A percentile compares a stretch with the other conserved stretches of the same genome.
Evolutionary conservation across 2,797 vertebrate genomes (phyloP).

Genomic region (Hephaestus fuliginosus): DNA sequence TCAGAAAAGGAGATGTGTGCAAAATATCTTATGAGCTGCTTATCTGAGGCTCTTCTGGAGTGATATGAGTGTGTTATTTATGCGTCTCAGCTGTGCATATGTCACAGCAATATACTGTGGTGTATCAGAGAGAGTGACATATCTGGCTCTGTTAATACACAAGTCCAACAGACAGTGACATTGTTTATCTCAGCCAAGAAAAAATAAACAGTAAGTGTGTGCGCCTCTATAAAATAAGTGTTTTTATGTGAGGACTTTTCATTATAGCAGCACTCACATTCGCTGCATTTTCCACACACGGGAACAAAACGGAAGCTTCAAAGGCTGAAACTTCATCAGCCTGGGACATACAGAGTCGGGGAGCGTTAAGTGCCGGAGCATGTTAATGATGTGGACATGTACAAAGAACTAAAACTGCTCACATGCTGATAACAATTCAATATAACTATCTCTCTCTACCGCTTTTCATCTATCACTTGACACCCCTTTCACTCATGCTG

Average conservation of each 20-base stretch:
- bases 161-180: conserved; percentile 19
- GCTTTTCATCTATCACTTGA: conserved; percentile 34
- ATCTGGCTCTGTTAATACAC: conserved; percentile 21
- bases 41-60: conserved; percentile 20
- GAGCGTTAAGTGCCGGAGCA: conserved; percentile 22
- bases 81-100: conserved; percentile 16
- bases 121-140: neutral
- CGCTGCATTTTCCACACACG: conserved; percentile 2
- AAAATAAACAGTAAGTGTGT: conserved; percentile 12
- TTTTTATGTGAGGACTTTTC: conserved; percentile 7
- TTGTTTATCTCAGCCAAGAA: conserved; percentile 14
- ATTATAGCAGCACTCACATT: neutral
- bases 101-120: conserved; percentile 2
- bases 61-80: conserved; percentile 31
- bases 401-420: conserved; percentile 50
- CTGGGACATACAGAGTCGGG: conserved; percentile 7
- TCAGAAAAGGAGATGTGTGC: conserved; percentile 3
- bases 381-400: conserved; percentile 40
- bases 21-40: conserved; percentile 24
- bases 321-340: conserved; percentile 30
- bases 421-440: conserved; percentile 59
- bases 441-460: conserved; percentile 22
- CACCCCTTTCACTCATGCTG: conserved; percentile 32
- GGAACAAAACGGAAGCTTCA: conserved; percentile 24
- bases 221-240: conserved; percentile 17